Base-by-base conservation (phyloP, 2,888 invertebrate species). In the Meiosimyza decipiens region DNA sequence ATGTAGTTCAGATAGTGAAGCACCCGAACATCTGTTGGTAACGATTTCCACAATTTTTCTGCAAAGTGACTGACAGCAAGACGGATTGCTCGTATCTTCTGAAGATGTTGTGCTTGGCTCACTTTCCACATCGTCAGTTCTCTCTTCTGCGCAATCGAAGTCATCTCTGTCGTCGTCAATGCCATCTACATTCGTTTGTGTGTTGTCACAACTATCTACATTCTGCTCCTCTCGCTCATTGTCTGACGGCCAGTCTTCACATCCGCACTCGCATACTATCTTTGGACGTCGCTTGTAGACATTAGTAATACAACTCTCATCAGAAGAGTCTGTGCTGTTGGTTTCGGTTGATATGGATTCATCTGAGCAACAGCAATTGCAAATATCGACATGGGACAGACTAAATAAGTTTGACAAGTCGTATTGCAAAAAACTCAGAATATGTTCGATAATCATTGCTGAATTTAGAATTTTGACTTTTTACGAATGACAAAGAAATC, bases 371-470 rank as follows among this genome's bases (percentile, higher is more conserved):
- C 67, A 68, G 7, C 69, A 40, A 15, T 51, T 57, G 51, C 65
- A 18, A 12, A 50, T 62, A 62, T 65, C 66, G 22, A n/a, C 51
- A 2, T 51, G 52, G 1, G 40, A 1, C 9, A 40, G 9, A 7
- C 9, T 11, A 28, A 75, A 73, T 13, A 75, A 59, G 13, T 16
- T 68, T 49, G 69, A 28, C 51, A 75, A 55, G 54, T 75, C 75
- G 49, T 69, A 75, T 62, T 75, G 73, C 67, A 75, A n/a, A 70
- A 75, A 75, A 15, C 65, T 57, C 52, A 74, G 15, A 52, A 74
- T 72, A 12, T 62, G 54, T n/a, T 74, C 71, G 18, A 74, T 64
- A 16, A 74, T 67, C 40, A 71, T 59, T 28, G 52, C 33, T 16
- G 33, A 55, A 52, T 54, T 28, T 40, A 55, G 51, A 65, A 65